Conservation (phyloP, 2,797 vertebrate genomes). For the Paedocypris micromegethes region DNA sequence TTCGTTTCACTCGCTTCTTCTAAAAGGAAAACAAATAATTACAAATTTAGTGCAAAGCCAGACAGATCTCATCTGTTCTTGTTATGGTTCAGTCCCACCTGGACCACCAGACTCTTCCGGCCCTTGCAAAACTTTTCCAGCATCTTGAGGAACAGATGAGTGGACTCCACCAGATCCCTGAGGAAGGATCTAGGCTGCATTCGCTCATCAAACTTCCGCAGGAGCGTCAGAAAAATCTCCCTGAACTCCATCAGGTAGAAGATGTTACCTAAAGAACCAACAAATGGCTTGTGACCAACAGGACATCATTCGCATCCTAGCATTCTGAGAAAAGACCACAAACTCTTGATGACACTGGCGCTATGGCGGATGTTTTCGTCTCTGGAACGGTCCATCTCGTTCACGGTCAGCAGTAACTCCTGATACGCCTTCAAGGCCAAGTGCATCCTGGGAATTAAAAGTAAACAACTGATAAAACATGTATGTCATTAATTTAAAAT, state of each 20-base stretch:
- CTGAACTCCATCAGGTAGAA: slow-evolving; percentile 97
- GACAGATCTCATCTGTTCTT: background rate
- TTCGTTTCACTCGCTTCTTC: slow-evolving; percentile 78
- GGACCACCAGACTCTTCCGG: slow-evolving; percentile 78
- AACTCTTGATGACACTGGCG: slow-evolving; percentile 89
- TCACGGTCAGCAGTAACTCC: slow-evolving; percentile 84
- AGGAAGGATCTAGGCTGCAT: slow-evolving; percentile 85
- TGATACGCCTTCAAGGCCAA: slow-evolving; percentile 92
- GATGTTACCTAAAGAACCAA: slow-evolving; percentile 77
- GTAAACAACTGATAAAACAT: background rate
- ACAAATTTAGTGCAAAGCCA: too few species aligned
- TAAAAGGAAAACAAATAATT: slow-evolving; percentile 46
- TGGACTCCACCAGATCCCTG: slow-evolving; percentile 87
- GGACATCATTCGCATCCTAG: too few species aligned
- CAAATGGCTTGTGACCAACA: too few species aligned
- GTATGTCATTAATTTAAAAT: too few species aligned
- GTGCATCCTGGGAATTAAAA: slow-evolving; percentile 81
- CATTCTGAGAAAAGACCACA: slow-evolving; percentile 41
- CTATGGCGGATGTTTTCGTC: slow-evolving; percentile 82
- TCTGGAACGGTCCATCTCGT: slow-evolving; percentile 84
- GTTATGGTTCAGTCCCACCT: slow-evolving; percentile 63
- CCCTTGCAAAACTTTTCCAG: slow-evolving; percentile 86
- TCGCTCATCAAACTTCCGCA: slow-evolving; percentile 88
- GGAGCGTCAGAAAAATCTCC: slow-evolving; percentile 87
- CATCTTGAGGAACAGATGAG: slow-evolving; percentile 92